Evolutionary conservation across 2,797 vertebrate genomes (phyloP).

Genomic region (Enoplosus armatus): DNA sequence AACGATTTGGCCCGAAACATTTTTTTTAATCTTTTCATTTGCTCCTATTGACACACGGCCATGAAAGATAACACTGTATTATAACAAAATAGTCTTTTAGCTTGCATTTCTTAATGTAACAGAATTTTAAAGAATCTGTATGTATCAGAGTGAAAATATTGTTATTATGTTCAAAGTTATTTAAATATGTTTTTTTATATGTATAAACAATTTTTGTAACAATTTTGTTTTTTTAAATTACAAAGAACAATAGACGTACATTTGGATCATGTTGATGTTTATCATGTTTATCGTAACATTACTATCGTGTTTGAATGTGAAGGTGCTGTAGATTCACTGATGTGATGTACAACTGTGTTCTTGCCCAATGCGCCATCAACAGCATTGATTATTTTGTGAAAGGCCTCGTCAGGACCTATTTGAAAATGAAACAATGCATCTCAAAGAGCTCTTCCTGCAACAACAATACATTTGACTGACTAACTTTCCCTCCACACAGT

Average conservation of each 20-base stretch:
- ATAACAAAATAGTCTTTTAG: not conserved
- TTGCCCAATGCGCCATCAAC: not conserved
- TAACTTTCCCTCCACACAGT: conserved; percentile 9
- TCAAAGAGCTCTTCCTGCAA: conserved; percentile 7
- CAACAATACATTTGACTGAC: conserved; percentile 21
- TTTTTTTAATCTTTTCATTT: not conserved
- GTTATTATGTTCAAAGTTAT: not conserved
- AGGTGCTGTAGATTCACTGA: not conserved
- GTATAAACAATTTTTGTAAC: no score
- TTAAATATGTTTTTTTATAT: not conserved
- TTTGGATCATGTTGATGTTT: not conserved
- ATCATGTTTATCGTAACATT: not conserved
- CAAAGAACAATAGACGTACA: no score
- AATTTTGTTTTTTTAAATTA: no score
- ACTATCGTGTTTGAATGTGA: not conserved
- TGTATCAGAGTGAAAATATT: not conserved
- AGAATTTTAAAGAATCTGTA: not conserved
- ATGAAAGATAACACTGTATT: not conserved
- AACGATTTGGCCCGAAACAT: not conserved
- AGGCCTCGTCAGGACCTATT: not conserved
- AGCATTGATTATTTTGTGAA: conserved; percentile 13
- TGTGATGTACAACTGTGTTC: not conserved
- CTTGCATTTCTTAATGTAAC: not conserved
- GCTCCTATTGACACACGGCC: not conserved
- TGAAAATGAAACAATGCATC: not conserved